phyloP scores from a whole-genome alignment of 1,140 invertebrate genomes.

The Ctenoplectra terminalis region DNA sequence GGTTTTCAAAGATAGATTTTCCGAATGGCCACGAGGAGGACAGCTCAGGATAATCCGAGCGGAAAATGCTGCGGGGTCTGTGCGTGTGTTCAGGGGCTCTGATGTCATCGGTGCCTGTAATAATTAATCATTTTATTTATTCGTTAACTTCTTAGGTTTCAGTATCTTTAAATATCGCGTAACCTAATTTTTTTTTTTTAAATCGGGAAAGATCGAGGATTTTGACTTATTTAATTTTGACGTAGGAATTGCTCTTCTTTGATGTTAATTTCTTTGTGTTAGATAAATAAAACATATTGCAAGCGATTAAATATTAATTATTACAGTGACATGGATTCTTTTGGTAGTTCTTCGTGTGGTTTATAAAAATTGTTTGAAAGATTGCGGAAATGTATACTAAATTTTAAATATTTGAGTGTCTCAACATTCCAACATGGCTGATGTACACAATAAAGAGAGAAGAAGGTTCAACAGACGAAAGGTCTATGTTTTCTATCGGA shows the following conservation, averaged over 20 bases:
- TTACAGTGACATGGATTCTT: background rate
- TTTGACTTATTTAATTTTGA: background rate
- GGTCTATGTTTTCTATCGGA: no score
- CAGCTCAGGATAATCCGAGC: constrained; percentile 86
- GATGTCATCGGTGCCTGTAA: constrained; percentile 93
- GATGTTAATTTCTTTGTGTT: background rate
- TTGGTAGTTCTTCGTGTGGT: background rate
- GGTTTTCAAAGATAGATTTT: constrained; percentile 94
- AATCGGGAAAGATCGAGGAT: background rate
- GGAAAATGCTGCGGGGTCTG: constrained; percentile 88
- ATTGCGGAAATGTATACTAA: background rate
- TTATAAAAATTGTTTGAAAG: background rate
- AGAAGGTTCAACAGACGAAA: no score
- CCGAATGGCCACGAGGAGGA: constrained; percentile 87
- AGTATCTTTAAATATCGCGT: background rate
- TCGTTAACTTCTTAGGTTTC: background rate
- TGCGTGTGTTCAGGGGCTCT: constrained; percentile 90
- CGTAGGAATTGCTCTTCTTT: constrained; percentile 11
- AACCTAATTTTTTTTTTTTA: background rate
- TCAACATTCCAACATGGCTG: no score
- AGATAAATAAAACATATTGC: no score
- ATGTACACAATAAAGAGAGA: no score
- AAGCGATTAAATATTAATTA: background rate
- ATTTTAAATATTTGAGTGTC: background rate
- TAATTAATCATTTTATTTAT: background rate